Evolutionary conservation across 2,888 invertebrate species (phyloP).

Genomic region (Dendrolimus pini): DNA sequence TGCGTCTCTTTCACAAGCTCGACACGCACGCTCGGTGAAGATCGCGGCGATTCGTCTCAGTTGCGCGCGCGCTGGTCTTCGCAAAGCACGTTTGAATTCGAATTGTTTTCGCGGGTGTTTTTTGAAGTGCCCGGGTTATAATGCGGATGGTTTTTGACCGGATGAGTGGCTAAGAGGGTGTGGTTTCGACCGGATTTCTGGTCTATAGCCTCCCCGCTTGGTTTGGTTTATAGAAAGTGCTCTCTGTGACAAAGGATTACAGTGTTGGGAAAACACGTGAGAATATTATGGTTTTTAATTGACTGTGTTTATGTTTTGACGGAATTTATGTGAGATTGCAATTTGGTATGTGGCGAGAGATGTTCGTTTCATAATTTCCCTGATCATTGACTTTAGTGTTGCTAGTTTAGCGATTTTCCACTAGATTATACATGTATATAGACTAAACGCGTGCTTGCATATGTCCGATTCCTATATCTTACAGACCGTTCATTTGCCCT

Average conservation of each 20-base stretch:
- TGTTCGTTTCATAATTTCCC: no score
- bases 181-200: slow-evolving; percentile 6
- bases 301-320: slow-evolving; percentile 22
- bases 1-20: background rate
- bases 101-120: slow-evolving; percentile 43
- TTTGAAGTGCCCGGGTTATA: background rate
- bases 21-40: background rate
- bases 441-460: no score
- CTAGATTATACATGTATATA: no score
- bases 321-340: slow-evolving; percentile 18
- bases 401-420: no score
- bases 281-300: slow-evolving; percentile 20
- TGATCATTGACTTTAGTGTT: no score
- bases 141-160: slow-evolving; percentile 15
- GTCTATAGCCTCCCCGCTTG: slow-evolving; percentile 5
- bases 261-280: slow-evolving; percentile 42
- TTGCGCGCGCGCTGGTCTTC: slow-evolving; percentile 56
- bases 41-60: slow-evolving; percentile 25
- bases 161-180: slow-evolving; percentile 23
- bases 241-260: slow-evolving; percentile 41
- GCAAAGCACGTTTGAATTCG: slow-evolving; percentile 46
- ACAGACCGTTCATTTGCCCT: no score
- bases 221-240: slow-evolving; percentile 36
- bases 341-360: slow-evolving; percentile 8
- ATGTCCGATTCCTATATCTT: no score